phyloP scores from a whole-genome alignment of 1,140 invertebrate species.

The Diabrotica undecimpunctata region DNA sequence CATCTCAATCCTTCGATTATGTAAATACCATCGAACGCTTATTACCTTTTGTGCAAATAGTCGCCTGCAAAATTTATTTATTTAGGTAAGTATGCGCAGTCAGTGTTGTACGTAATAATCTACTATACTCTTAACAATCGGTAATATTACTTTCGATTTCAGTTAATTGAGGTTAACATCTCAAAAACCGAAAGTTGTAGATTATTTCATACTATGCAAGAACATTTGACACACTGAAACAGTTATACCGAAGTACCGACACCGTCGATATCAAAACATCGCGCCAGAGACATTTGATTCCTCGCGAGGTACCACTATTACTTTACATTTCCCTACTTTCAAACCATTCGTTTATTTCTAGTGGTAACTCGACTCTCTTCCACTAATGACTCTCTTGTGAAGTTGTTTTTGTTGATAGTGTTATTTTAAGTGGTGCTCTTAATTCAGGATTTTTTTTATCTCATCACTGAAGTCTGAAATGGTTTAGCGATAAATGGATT shows the following conservation, averaged over 20 bases:
- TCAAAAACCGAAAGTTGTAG: background rate
- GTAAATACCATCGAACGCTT: no score
- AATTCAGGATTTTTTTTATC: no score
- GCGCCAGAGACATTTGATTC: background rate
- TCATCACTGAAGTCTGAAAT: no score
- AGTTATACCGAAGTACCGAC: background rate
- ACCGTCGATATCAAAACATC: background rate
- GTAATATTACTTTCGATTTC: background rate
- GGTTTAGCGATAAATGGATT: no score
- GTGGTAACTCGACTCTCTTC: slow-evolving; percentile 12
- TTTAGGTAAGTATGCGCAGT: no score
- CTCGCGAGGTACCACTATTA: background rate
- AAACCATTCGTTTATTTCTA: slow-evolving; percentile 17
- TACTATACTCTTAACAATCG: background rate
- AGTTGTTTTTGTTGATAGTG: no score
- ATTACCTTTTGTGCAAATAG: no score
- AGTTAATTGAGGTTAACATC: background rate
- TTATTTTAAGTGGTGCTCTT: no score
- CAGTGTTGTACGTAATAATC: no score
- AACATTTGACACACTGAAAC: background rate
- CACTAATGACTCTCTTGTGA: slow-evolving; percentile 1
- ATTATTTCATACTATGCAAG: background rate
- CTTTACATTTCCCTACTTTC: slow-evolving; percentile 29
- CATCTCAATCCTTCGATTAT: no score
- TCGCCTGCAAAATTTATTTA: no score